Percentiles rank a stretch among this genome's conserved stretches.
Conservation (phyloP, 2,113 vertebrate genomes). For the Pithys albifrons region DNA sequence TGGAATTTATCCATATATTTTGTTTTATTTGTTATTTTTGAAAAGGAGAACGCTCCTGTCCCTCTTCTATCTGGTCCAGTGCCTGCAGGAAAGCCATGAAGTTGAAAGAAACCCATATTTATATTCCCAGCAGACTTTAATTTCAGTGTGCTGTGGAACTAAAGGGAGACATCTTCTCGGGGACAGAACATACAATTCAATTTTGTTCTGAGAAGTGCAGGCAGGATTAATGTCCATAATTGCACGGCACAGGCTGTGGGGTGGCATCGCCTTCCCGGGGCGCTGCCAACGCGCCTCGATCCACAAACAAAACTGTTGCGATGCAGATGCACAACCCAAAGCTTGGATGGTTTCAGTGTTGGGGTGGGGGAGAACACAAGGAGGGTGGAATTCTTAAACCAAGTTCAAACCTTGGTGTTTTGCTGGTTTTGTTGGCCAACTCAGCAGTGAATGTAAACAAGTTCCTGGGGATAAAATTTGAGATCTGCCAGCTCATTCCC, state of each 20-base stretch:
- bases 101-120: conserved; percentile 51
- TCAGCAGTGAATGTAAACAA: not conserved
- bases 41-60: not conserved
- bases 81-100: conserved; percentile 38
- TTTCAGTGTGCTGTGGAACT: conserved; percentile 48
- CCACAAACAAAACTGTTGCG: conserved; percentile 22
- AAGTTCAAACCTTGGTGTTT: not conserved
- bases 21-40: not conserved
- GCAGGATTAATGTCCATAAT: conserved; percentile 57
- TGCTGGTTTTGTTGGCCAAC: not conserved
- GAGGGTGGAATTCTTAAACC: not conserved
- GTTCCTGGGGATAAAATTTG: not conserved
- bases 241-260: not conserved
- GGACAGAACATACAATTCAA: conserved; percentile 65
- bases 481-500: not conserved
- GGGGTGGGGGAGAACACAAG: not conserved
- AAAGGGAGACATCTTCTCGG: conserved; percentile 57
- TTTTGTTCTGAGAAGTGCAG: conserved; percentile 48
- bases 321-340: not conserved
- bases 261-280: conserved; percentile 23
- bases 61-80: not conserved
- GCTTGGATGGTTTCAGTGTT: not conserved
- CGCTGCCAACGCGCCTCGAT: conserved; percentile 32
- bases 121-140: conserved; percentile 57
- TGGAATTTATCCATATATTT: not conserved